Evolutionary conservation across 1,140 invertebrate genomes (phyloP).

Genomic region (Odontomachus brunneus): DNA sequence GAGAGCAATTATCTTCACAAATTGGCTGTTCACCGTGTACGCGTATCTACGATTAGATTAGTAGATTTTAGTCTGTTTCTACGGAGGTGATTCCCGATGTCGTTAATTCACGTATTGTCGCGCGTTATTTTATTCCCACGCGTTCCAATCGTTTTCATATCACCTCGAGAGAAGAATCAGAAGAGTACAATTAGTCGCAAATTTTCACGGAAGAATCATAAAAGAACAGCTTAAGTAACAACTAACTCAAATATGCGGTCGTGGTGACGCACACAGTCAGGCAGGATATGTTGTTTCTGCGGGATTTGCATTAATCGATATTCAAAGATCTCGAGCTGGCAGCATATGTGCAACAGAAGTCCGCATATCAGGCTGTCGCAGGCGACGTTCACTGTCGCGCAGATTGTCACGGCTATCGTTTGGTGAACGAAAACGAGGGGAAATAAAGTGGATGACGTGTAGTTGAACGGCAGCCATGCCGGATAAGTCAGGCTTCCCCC

Average conservation of each 20-base stretch:
- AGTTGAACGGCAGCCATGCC: constrained; percentile 61
- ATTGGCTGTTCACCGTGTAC: constrained; percentile 32
- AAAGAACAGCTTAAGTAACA: neutral
- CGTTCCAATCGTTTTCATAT: too few species aligned
- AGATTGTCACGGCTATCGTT: constrained; percentile 19
- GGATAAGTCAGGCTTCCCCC: constrained; percentile 20
- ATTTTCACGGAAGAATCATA: neutral
- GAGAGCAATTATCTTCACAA: constrained; percentile 58
- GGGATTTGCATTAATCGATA: constrained; percentile 41
- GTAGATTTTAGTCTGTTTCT: neutral
- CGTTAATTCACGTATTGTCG: too few species aligned
- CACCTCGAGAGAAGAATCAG: too few species aligned
- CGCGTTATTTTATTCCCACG: too few species aligned
- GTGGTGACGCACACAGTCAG: constrained; percentile 11
- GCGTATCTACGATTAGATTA: constrained; percentile 50
- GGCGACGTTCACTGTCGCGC: constrained; percentile 36
- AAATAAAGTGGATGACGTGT: constrained; percentile 6
- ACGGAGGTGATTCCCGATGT: too few species aligned
- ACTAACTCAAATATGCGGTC: constrained; percentile 41
- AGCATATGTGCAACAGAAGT: constrained; percentile 58
- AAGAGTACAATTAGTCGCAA: too few species aligned
- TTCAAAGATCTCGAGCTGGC: constrained; percentile 62
- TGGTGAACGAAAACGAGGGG: constrained; percentile 50
- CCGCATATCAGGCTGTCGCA: constrained; percentile 59
- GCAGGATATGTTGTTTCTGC: neutral